Conservation (phyloP, 2,797 vertebrate genomes). For the Champsocephalus esox region DNA sequence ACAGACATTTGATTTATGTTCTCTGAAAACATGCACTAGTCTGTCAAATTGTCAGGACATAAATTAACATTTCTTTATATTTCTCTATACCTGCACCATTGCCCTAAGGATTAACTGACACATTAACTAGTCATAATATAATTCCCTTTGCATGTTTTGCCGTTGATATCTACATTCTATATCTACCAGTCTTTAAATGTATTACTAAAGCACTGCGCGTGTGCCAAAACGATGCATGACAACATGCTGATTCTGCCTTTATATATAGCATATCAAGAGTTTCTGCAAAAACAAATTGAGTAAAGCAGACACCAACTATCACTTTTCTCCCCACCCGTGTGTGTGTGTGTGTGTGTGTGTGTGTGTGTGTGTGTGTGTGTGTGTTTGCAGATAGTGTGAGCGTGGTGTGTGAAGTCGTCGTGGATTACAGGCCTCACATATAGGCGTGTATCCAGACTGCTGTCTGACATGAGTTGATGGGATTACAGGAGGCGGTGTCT, state of each 20-base stretch:
- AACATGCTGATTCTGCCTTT: neutral
- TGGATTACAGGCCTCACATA: conserved; percentile 86
- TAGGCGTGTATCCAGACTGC: conserved; percentile 81
- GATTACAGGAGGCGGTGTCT: conserved; percentile 84
- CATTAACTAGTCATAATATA: neutral
- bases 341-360: conserved; percentile 23
- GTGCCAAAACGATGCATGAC: neutral
- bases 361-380: conserved; percentile 48
- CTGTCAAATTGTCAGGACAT: neutral
- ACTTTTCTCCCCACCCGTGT: conserved; percentile 44
- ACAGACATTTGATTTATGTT: neutral
- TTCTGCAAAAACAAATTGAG: conserved; percentile 15
- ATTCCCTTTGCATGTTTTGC: neutral
- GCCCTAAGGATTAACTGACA: neutral
- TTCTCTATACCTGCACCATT: neutral
- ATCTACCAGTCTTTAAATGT: too few relatives aligned
- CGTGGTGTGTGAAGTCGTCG: conserved; percentile 78
- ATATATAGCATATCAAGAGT: neutral
- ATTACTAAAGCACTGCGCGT: too few relatives aligned
- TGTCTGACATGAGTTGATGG: conserved; percentile 86
- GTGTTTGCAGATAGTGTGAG: conserved; percentile 70
- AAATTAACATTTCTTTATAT: neutral
- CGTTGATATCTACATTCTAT: neutral
- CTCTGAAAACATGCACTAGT: neutral
- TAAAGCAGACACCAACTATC: conserved; percentile 19